Conservation (phyloP, 2,888 invertebrate genomes). For the Slavum lentiscoides region DNA sequence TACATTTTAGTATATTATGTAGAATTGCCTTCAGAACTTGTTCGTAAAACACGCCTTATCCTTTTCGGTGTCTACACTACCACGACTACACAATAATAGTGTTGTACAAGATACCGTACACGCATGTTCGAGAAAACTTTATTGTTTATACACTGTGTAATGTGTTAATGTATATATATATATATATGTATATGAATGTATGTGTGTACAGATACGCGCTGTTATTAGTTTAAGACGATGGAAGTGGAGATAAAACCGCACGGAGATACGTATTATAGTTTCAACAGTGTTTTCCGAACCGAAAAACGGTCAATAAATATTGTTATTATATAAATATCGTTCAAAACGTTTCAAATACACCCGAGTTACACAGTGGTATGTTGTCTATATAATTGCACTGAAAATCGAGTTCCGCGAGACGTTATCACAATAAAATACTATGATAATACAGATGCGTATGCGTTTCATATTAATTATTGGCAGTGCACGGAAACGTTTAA, state of each 20-base stretch:
- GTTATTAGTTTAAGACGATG: slow-evolving; percentile 36
- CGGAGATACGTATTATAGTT: not conserved
- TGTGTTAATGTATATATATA: slow-evolving; percentile 23
- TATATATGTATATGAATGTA: slow-evolving; percentile 15
- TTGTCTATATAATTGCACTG: too few species aligned
- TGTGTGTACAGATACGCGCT: slow-evolving; percentile 1
- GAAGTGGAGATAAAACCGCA: slow-evolving; percentile 2
- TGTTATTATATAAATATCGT: not conserved
- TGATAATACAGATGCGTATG: too few species aligned
- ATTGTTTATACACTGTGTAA: slow-evolving; percentile 37
- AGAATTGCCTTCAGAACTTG: not conserved
- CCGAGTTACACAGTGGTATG: too few species aligned
- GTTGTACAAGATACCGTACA: not conserved
- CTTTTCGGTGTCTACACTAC: not conserved
- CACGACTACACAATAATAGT: too few species aligned
- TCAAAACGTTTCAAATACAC: too few species aligned
- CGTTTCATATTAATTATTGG: too few species aligned
- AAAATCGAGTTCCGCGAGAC: too few species aligned
- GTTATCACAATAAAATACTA: too few species aligned
- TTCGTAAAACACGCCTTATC: not conserved
- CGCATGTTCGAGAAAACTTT: not conserved
- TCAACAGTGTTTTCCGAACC: not conserved
- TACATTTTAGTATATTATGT: not conserved
- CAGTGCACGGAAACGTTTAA: too few species aligned
- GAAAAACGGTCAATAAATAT: slow-evolving; percentile 40